Evolutionary conservation across 2,888 invertebrate genomes (phyloP), one percentile per base, ranked within the genome.

Genomic region (Scrobipalpa atriplicella): DNA sequence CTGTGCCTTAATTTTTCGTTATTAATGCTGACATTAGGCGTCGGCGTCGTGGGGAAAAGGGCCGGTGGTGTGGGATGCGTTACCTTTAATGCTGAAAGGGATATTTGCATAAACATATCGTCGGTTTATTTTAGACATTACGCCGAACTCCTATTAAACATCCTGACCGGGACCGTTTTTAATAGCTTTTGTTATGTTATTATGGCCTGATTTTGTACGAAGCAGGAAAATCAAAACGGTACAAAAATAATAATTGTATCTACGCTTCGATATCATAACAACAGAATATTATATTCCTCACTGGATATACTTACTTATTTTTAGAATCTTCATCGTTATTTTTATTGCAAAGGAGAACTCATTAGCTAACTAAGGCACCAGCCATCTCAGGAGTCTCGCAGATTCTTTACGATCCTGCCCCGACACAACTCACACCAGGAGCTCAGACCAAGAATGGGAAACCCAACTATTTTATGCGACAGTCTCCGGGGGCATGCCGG

Each of bases 1-100:
- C 65, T 69, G 66, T 61, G 66, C 72, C 73, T 75, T 68, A 77
- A 80, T 79, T 78, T 80, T 83, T 81, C 77, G 81, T 79, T 76
- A 81, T 81, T 79, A 81, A 81, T 79, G 78, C 73, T 71, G 75
- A 73, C 73, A 77, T 78, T 75, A 79, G 70, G 67, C 70, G 67
- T 78, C 70, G 70, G 67, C 70, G 67, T 78, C 70, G 67, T 71
- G 71, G 29, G 13, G 36, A 41, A 54, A 58, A 47, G 47, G 60
- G 54, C 10, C 54, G 39, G 8, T 2, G 0, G 29, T 29, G 29
- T 13, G 13, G 61, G 43, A 39, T 54, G 39, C 52, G 38, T 64
- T 64, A 64, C 64, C 52, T 64, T 54, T 39, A 47, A 47, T 19
- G 21, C 36, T 39, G 43, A 47, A 47, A 41, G 41, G n/a, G n/a